phyloP scores from a whole-genome alignment of 2,888 invertebrate species.

The Ophion slaviceki region DNA sequence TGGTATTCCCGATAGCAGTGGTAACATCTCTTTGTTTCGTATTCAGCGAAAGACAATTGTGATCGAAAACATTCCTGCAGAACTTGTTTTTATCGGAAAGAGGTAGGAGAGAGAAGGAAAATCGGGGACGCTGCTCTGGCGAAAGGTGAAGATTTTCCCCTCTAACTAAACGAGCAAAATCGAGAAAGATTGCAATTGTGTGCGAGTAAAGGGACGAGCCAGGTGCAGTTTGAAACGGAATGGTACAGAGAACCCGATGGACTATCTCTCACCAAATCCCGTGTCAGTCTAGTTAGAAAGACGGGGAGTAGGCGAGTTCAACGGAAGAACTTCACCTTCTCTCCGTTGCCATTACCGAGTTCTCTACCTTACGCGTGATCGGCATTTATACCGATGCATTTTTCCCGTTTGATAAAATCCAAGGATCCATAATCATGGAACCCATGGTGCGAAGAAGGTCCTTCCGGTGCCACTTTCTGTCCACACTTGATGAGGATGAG shows the following conservation, averaged over 20 bases:
- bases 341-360: slow-evolving; percentile 20
- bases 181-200: slow-evolving; percentile 34
- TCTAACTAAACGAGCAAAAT: slow-evolving; percentile 21
- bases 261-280: slow-evolving; percentile 18
- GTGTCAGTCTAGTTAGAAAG: slow-evolving; percentile 16
- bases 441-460: too few relatives aligned
- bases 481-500: too few relatives aligned
- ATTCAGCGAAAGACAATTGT: slow-evolving; percentile 54
- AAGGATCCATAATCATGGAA: too few relatives aligned
- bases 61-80: slow-evolving; percentile 57
- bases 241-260: slow-evolving; percentile 5
- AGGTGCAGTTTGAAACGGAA: slow-evolving; percentile 46
- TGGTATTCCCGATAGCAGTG: slow-evolving; percentile 14
- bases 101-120: slow-evolving; percentile 8
- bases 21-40: slow-evolving; percentile 29
- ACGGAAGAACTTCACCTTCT: slow-evolving; percentile 43
- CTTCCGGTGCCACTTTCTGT: too few relatives aligned
- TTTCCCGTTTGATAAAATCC: slow-evolving; percentile 17
- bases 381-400: slow-evolving; percentile 52
- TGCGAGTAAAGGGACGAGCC: slow-evolving; percentile 37
- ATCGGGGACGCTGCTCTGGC: background rate
- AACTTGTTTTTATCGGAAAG: slow-evolving; percentile 45
- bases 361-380: slow-evolving; percentile 55
- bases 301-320: slow-evolving; percentile 39
- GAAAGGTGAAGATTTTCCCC: slow-evolving; percentile 4